Percentiles rank a stretch among this genome's conserved stretches.
Conservation (phyloP, 2,888 invertebrate genomes). For the Drosophila longiperda region DNA sequence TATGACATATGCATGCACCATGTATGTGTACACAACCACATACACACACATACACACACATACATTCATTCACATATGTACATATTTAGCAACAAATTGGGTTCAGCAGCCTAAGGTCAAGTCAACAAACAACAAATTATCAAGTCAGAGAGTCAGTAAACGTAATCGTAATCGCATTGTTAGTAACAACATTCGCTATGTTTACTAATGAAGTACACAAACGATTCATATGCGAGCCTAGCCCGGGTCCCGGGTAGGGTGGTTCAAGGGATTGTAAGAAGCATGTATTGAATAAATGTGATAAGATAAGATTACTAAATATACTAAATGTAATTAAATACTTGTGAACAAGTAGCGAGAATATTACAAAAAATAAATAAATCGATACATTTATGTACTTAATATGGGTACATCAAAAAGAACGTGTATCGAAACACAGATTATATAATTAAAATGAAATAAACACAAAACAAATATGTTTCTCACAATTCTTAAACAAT, state of each 20-base stretch:
- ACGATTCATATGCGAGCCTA: conserved; percentile 24
- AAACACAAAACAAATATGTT: neutral
- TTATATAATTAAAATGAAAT: conserved; percentile 21
- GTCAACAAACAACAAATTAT: conserved; percentile 51
- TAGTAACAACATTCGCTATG: conserved; percentile 72
- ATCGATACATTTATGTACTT: neutral
- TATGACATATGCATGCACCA: conserved; percentile 36
- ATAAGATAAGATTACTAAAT: conserved; percentile 34
- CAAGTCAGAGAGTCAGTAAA: conserved; percentile 34
- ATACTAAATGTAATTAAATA: conserved; percentile 1
- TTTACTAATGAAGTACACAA: conserved; percentile 73
- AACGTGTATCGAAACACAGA: conserved; percentile 8
- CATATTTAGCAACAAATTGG: conserved; percentile 65
- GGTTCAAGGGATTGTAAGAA: neutral
- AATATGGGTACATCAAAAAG: neutral
- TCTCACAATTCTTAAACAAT: neutral
- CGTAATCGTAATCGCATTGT: conserved; percentile 71
- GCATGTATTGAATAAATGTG: conserved; percentile 11
- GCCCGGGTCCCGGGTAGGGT: conserved; percentile 42
- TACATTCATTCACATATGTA: neutral
- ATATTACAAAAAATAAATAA: neutral
- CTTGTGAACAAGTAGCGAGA: neutral
- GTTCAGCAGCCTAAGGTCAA: conserved; percentile 76
- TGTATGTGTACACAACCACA: neutral
- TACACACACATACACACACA: neutral